A percentile compares a stretch with the other conserved stretches of the same genome.
phyloP scores from a whole-genome alignment of 2,113 vertebrate species.

The Grammomys dolichurus region DNA sequence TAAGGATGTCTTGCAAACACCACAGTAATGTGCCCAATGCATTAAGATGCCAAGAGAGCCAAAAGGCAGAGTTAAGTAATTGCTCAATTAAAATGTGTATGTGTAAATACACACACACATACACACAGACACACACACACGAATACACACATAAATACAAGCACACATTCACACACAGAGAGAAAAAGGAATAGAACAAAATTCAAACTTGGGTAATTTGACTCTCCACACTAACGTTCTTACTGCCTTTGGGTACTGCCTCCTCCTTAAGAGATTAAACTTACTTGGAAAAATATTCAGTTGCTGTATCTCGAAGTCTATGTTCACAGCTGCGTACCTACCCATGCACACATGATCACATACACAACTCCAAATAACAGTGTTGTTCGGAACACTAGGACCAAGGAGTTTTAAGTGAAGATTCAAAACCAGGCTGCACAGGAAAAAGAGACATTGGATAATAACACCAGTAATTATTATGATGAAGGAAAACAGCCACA shows the following conservation, averaged over 20 bases:
- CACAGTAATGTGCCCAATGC: conserved; percentile 59
- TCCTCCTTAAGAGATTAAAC: neutral
- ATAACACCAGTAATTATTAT: conserved; percentile 56
- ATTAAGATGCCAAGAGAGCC: neutral
- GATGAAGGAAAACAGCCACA: conserved; percentile 42
- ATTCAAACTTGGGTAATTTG: neutral
- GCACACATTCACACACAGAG: neutral
- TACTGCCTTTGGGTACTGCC: neutral
- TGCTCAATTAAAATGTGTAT: neutral
- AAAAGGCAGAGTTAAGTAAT: neutral
- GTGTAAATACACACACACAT: neutral
- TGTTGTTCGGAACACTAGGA: neutral
- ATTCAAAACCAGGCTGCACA: conserved; percentile 2
- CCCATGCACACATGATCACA: neutral
- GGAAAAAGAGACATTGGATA: conserved; percentile 55
- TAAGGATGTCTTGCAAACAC: conserved; percentile 69
- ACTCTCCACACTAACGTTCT: neutral
- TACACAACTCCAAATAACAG: conserved; percentile 23
- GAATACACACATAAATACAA: neutral
- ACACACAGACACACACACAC: neutral
- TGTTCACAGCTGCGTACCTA: neutral
- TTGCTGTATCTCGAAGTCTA: conserved; percentile 28
- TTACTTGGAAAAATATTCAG: neutral
- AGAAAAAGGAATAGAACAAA: neutral
- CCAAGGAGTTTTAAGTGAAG: neutral